Conservation (phyloP, 1,140 invertebrate species). For the Neomicropteryx cornuta region DNA sequence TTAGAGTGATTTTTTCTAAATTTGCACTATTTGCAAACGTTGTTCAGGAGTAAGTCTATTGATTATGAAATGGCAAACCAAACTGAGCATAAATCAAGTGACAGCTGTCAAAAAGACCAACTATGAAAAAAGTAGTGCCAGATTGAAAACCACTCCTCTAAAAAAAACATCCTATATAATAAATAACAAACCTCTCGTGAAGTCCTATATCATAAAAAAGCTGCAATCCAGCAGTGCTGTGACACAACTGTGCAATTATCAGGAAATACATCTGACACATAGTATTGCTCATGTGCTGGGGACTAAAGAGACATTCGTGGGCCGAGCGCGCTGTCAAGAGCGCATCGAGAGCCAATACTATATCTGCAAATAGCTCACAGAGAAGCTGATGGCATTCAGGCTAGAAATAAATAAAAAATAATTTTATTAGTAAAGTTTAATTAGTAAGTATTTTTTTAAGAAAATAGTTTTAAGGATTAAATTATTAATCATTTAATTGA, state of each 20-base stretch:
- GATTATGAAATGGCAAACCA: too few relatives aligned
- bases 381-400: slow-evolving; percentile 50
- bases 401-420: slow-evolving; percentile 17
- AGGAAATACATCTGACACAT: slow-evolving; percentile 91
- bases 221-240: slow-evolving; percentile 57
- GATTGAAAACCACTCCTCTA: too few relatives aligned
- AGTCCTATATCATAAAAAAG: slow-evolving; percentile 68
- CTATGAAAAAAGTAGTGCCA: too few relatives aligned
- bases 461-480: too few relatives aligned
- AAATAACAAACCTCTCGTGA: slow-evolving; percentile 63
- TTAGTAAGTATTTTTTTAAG: too few relatives aligned
- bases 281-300: slow-evolving; percentile 74
- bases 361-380: slow-evolving; percentile 70
- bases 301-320: slow-evolving; percentile 82
- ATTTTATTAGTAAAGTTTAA: neutral
- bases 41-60: too few relatives aligned
- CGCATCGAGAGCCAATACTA: slow-evolving; percentile 62
- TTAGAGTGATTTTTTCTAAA: too few relatives aligned
- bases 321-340: slow-evolving; percentile 63
- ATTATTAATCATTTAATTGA: too few relatives aligned
- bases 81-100: too few relatives aligned
- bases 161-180: too few relatives aligned
- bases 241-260: slow-evolving; percentile 78
- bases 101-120: too few relatives aligned
- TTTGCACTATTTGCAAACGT: too few relatives aligned